These are phyloP conservation scores for Lytechinus variegatus DNA, from an alignment of 35 echinoderm and acorn worm species.

Conservation along the genomic window DNA sequence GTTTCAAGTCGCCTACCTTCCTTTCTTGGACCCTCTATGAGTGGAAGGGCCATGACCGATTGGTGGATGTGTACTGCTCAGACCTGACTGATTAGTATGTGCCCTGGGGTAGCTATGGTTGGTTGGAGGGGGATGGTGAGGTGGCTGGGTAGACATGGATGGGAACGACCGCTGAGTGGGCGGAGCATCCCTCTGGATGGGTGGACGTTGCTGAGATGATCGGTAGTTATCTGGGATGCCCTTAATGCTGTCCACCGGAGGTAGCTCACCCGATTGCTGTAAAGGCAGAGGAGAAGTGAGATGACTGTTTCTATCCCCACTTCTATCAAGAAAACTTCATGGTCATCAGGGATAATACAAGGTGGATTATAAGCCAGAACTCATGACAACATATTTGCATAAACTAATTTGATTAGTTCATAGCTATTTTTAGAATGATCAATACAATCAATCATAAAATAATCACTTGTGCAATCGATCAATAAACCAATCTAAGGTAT, in stretches of 20 bases:
- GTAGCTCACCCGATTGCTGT: conserved; percentile 65
- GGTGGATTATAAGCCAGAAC: neutral
- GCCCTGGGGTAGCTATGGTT: conserved; percentile 50
- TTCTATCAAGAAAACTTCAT: neutral
- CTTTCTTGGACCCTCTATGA: conserved; percentile 52
- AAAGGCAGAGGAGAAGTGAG: neutral
- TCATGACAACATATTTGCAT: neutral
- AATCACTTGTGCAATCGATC: no score
- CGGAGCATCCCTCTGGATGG: conserved; percentile 31
- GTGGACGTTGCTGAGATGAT: conserved; percentile 24
- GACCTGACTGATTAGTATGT: conserved; percentile 35
- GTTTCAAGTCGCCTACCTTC: conserved; percentile 23
- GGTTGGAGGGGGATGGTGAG: conserved; percentile 47
- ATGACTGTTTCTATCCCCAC: neutral
- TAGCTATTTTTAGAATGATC: no score
- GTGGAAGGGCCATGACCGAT: conserved; percentile 36
- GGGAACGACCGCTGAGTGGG: conserved; percentile 39
- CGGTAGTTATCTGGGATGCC: conserved; percentile 89
- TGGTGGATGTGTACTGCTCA: neutral
- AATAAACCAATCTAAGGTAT: no score
- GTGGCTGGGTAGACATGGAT: conserved; percentile 8
- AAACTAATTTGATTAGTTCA: no score
- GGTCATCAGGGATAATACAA: neutral
- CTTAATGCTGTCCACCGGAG: conserved; percentile 94
- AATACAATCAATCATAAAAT: no score